phyloP scores from a whole-genome alignment of 1,140 invertebrate genomes.

The Camponotus vicinus region DNA sequence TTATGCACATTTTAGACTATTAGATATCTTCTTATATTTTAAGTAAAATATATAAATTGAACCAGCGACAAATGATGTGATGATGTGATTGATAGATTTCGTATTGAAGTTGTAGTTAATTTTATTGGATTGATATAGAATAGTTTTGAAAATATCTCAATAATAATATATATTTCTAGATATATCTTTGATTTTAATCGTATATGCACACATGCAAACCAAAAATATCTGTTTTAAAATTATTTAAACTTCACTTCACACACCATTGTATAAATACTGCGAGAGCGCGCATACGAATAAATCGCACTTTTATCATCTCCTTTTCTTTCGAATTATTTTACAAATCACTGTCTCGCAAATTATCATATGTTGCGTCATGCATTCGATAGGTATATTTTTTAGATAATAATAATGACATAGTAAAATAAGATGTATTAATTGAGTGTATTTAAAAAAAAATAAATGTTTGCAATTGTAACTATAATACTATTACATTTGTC shows the following conservation, averaged over 20 bases:
- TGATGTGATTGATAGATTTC: too few relatives aligned
- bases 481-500: not conserved
- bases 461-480: not conserved
- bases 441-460: not conserved
- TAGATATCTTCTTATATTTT: too few relatives aligned
- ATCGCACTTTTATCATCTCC: slow-evolving; percentile 1
- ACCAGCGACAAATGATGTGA: too few relatives aligned
- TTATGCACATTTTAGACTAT: too few relatives aligned
- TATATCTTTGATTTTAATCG: slow-evolving; percentile 49
- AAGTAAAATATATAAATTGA: too few relatives aligned
- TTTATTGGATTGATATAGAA: too few relatives aligned
- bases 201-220: not conserved
- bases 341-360: not conserved
- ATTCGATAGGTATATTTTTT: not conserved
- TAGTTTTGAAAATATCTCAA: too few relatives aligned
- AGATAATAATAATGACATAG: not conserved
- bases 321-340: not conserved
- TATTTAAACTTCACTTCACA: not conserved
- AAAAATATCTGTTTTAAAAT: not conserved
- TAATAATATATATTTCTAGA: not conserved
- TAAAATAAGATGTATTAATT: too few relatives aligned
- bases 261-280: not conserved
- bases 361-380: slow-evolving; percentile 3
- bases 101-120: too few relatives aligned
- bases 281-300: not conserved